Conservation (phyloP, 2,888 invertebrate genomes). For the Timandra comae region DNA sequence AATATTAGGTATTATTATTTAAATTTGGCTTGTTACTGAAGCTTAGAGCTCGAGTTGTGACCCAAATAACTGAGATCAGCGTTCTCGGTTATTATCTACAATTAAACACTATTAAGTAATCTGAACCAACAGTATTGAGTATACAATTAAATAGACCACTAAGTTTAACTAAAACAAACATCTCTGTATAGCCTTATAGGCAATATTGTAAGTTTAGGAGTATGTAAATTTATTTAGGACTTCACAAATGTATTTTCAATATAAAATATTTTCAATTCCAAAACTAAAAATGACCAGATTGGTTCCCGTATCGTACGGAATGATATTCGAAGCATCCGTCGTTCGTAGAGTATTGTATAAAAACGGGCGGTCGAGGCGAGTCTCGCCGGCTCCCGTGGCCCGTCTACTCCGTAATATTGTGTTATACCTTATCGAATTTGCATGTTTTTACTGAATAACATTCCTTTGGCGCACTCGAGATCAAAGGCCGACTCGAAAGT, state of each 20-base stretch:
- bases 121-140: too few relatives aligned
- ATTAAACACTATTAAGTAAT: too few relatives aligned
- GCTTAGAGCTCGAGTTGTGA: too few relatives aligned
- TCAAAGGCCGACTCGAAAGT: slow-evolving; percentile 73
- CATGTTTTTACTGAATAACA: slow-evolving; percentile 77
- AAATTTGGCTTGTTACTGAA: too few relatives aligned
- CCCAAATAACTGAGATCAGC: too few relatives aligned
- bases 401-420: slow-evolving; percentile 63
- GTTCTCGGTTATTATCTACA: too few relatives aligned
- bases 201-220: too few relatives aligned
- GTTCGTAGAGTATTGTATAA: slow-evolving; percentile 37
- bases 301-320: slow-evolving; percentile 25
- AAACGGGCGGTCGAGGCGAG: slow-evolving; percentile 22
- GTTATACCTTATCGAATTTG: slow-evolving; percentile 77
- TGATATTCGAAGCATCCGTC: slow-evolving; percentile 48
- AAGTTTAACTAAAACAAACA: too few relatives aligned
- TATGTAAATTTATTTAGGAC: neutral
- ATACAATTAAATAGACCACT: too few relatives aligned
- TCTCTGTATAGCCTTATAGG: too few relatives aligned
- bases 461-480: slow-evolving; percentile 73
- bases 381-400: slow-evolving; percentile 43
- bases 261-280: slow-evolving; percentile 4
- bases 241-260: neutral
- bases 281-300: slow-evolving; percentile 11
- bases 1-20: too few relatives aligned